phyloP scores from a whole-genome alignment of 2,113 vertebrate genomes.

The Alethe castanea region DNA sequence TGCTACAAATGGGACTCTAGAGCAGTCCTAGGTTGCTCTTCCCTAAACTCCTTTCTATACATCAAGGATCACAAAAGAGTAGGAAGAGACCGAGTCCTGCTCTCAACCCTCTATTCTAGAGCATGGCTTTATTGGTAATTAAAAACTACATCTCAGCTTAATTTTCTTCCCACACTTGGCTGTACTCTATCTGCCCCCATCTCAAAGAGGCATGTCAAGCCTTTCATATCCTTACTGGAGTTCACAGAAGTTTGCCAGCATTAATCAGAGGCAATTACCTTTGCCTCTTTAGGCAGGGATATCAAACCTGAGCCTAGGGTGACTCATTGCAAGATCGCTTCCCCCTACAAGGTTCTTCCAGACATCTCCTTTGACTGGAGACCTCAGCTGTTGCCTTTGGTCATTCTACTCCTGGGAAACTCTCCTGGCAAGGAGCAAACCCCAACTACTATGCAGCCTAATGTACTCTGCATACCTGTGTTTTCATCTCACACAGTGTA shows the following conservation, averaged over 20 bases:
- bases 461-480: neutral
- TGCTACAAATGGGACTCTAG: neutral
- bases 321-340: neutral
- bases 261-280: conserved; percentile 54
- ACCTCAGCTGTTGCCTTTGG: neutral
- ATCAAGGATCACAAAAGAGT: neutral
- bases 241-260: conserved; percentile 53
- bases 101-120: neutral
- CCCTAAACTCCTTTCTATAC: neutral
- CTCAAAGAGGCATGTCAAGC: conserved; percentile 40
- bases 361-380: conserved; percentile 17
- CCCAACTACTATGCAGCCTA: neutral
- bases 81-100: neutral
- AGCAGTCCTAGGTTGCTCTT: neutral
- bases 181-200: conserved; percentile 47
- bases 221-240: conserved; percentile 48
- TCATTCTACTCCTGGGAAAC: conserved; percentile 6
- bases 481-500: neutral
- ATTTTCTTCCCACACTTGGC: conserved; percentile 56
- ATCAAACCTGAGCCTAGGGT: conserved; percentile 24
- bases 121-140: conserved; percentile 38
- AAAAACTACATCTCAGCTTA: conserved; percentile 48
- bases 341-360: conserved; percentile 1
- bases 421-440: neutral
- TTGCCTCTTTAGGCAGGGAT: conserved; percentile 25